Evolutionary conservation across 2,888 invertebrate species (phyloP).

Genomic region (Drosophila kuntzei): DNA sequence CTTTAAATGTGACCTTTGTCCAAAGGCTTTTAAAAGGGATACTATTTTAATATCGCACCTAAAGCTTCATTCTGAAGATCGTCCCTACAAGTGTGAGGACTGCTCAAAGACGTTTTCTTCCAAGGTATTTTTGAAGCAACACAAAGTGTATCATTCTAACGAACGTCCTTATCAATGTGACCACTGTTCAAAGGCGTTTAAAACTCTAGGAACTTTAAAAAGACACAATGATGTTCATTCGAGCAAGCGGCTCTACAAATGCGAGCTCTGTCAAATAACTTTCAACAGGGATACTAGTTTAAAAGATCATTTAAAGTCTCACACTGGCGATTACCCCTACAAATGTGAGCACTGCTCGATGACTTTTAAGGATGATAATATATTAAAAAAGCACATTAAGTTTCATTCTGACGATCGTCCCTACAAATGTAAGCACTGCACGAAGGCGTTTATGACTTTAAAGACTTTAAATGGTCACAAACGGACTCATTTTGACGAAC

Average conservation of each 20-base stretch:
- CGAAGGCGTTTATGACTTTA: not conserved
- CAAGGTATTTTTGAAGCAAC: not conserved
- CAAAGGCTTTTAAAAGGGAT: not conserved
- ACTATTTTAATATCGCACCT: not conserved
- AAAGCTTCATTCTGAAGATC: not conserved
- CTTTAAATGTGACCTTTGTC: not conserved
- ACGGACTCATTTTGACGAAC: not conserved
- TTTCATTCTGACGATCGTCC: not conserved
- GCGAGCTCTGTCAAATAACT: not conserved
- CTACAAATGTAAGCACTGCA: not conserved
- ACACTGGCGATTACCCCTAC: not conserved
- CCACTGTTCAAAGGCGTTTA: not conserved
- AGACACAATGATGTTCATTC: not conserved
- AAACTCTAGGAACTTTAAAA: not conserved
- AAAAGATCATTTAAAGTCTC: not conserved
- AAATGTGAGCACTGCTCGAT: conserved; percentile 1
- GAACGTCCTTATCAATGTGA: not conserved
- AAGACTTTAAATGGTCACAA: not conserved
- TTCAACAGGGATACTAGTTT: not conserved
- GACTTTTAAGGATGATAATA: not conserved
- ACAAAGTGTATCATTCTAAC: not conserved
- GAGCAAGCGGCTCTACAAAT: not conserved
- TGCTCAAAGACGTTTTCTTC: not conserved
- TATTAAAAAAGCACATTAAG: not conserved
- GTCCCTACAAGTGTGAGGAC: not conserved